Conservation (phyloP, 2,113 vertebrate genomes). For the Eulemur rufifrons region DNA sequence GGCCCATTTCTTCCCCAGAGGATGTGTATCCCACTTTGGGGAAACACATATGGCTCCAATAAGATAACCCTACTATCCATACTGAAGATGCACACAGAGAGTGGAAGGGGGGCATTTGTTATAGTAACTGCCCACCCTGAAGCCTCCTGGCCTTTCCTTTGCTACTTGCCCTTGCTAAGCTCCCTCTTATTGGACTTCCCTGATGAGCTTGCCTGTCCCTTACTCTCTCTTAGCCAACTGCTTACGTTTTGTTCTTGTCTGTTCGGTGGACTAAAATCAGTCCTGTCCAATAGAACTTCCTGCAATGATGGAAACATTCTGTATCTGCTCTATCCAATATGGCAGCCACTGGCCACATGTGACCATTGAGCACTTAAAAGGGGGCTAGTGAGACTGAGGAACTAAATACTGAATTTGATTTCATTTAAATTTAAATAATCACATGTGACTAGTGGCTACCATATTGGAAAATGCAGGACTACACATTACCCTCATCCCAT, state of each 20-base stretch:
- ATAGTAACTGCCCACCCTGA: neutral
- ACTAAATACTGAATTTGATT: slow-evolving; percentile 3
- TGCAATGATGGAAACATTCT: neutral
- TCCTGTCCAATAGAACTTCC: neutral
- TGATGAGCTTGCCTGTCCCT: neutral
- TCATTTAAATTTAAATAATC: neutral
- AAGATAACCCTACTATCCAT: too few relatives aligned
- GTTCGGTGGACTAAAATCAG: neutral
- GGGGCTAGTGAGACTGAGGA: neutral
- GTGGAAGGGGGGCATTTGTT: neutral
- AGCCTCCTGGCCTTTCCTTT: neutral
- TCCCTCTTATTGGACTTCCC: neutral
- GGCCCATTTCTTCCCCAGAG: neutral
- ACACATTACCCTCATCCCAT: neutral
- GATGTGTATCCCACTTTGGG: neutral
- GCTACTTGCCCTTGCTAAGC: neutral
- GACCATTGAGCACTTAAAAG: neutral
- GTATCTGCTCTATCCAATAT: neutral
- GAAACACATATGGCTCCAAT: neutral
- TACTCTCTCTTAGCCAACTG: neutral
- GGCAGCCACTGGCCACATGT: neutral
- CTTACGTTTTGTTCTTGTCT: neutral
- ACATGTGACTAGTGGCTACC: neutral
- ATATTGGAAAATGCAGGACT: neutral
- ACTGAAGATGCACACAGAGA: neutral